Base-by-base conservation (phyloP, 1,140 invertebrate genomes). In the Papilio helenus region DNA sequence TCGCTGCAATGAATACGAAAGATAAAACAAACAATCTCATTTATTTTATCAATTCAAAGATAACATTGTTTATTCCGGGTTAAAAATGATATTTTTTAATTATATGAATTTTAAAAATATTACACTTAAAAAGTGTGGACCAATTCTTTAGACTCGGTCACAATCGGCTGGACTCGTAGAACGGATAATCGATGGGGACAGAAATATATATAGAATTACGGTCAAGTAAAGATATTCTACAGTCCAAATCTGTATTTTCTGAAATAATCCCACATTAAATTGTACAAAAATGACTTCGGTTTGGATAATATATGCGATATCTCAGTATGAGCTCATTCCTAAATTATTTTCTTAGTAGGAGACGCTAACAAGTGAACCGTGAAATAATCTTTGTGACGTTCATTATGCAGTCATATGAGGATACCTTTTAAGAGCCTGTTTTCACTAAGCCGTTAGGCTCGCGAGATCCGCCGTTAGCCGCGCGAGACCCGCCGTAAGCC, bases 1-100 rank as follows among this genome's bases (percentile, higher is more conserved):
- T 55, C 18, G 5, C 5, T 55, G 51, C 51, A 55, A 55, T 51
- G 4, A 46, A 14, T 18, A n/a, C 3, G 14, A 55, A 55, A 55
- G 51, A 55, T 55, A 55, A 55, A 55, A n/a, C n/a, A n/a, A n/a
- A 1, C n/a, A 55, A 55, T 55, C 51, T 0, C 51, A 55, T 55
- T 55, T 49, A 14, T 49, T 55, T 55, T 55, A 55, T 55, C 51
- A 55, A 55, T n/a, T n/a, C 46, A 55, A 18, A 55, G 51, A 55
- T 55, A 55, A n/a, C 18, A 4, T 55, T 55, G 18, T 55, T 55
- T 55, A 18, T 55, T 55, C 51, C 51, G 51, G 18, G 51, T 55
- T n/a, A n/a, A 55, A 55, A n/a, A 55, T 55, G 7, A n/a, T 55
- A 55, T 55, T 55, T 55, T n/a, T 49, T 49, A 14, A n/a, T n/a